Evolutionary conservation across 2,113 vertebrate species (phyloP).

Genomic region (Microtus montanus): DNA sequence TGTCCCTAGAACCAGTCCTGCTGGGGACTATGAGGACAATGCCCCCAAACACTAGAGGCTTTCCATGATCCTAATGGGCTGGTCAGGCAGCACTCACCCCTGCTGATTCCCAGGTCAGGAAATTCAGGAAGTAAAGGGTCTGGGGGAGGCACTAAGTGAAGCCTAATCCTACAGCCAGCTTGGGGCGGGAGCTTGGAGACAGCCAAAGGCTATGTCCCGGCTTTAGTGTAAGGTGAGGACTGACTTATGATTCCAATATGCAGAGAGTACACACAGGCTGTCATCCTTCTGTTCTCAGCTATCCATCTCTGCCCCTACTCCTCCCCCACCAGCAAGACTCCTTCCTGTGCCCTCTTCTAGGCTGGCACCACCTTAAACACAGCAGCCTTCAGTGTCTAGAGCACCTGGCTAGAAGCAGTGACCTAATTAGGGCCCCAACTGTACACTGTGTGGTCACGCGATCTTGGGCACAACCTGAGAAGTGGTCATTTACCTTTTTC

Average conservation of each 20-base stretch:
- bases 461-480: conserved; percentile 74
- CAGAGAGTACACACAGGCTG: not conserved
- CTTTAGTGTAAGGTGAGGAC: not conserved
- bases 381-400: not conserved
- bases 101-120: not conserved
- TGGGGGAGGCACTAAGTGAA: not conserved
- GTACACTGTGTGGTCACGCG: conserved; percentile 31
- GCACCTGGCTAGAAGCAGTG: not conserved
- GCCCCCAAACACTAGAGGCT: not conserved
- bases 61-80: not conserved
- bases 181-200: too few relatives aligned
- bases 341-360: not conserved
- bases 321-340: not conserved
- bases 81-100: not conserved
- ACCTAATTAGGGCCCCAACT: conserved; percentile 59
- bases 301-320: too few relatives aligned
- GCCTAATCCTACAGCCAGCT: not conserved
- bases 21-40: not conserved
- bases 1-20: not conserved
- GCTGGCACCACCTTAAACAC: not conserved
- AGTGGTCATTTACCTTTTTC: conserved; percentile 62
- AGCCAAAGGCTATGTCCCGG: not conserved
- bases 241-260: not conserved
- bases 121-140: not conserved
- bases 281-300: not conserved